Conservation (phyloP, 1,140 invertebrate genomes). For the Drosophila ogumai region DNA sequence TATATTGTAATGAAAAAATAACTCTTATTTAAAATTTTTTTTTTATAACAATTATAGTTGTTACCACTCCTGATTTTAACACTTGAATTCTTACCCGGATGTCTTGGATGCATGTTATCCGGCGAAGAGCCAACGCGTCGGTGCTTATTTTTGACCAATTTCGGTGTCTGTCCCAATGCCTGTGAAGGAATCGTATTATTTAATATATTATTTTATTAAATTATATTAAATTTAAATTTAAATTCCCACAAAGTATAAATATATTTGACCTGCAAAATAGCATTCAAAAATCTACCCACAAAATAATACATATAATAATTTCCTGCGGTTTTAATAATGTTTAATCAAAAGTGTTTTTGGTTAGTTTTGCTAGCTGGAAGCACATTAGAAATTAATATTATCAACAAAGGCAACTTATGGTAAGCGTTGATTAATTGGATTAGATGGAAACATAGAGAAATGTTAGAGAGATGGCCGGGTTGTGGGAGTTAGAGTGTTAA, state of each 20-base stretch:
- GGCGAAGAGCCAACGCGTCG: constrained; percentile 82
- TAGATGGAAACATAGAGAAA: constrained; percentile 25
- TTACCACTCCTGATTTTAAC: too few relatives aligned
- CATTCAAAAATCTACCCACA: constrained; percentile 25
- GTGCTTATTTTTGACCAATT: constrained; percentile 77
- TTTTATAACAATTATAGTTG: too few relatives aligned
- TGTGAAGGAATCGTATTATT: constrained; percentile 13
- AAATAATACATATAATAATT: constrained; percentile 27
- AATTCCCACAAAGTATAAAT: constrained; percentile 3
- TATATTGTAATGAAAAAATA: too few relatives aligned
- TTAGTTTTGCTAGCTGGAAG: constrained; percentile 39
- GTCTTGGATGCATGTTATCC: constrained; percentile 81
- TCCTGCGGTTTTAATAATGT: constrained; percentile 27
- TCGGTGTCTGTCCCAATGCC: constrained; percentile 81
- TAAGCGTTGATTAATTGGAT: constrained; percentile 13
- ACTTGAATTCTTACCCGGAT: constrained; percentile 59
- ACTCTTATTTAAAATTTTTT: too few relatives aligned
- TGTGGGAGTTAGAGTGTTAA: constrained; percentile 4
- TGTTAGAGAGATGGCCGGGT: constrained; percentile 28
- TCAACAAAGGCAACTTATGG: constrained; percentile 34
- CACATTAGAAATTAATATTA: constrained; percentile 34
- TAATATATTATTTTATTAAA: neutral
- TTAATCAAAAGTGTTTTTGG: constrained; percentile 24
- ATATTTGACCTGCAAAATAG: constrained; percentile 32
- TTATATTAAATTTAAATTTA: too few relatives aligned